Evolutionary conservation across 2,888 invertebrate genomes (phyloP), one percentile per base, ranked within the genome.

Genomic region (Oasisia sp.): DNA sequence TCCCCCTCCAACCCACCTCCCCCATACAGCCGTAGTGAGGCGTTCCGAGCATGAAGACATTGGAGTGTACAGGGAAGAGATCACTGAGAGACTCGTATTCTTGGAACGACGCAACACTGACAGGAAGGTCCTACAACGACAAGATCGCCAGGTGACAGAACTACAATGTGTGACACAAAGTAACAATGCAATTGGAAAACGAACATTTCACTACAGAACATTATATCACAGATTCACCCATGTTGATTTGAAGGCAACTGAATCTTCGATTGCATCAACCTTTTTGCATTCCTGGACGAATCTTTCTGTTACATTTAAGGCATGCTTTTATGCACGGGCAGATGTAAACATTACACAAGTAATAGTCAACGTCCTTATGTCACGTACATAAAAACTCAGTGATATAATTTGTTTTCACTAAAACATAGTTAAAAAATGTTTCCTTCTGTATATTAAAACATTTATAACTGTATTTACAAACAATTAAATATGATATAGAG

Each of bases 21-120:
- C 98, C 99, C 95, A 97, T 97, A 91, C 97, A 97, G 0, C 98
- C 99, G 95, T 98, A 98, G 96, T 98, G 97, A 9, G 98, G 98
- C 94, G 97, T 97, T 11, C 97, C 97, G 0, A 99, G 97, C 96
- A 98, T 97, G 96, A 98, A 99, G 94, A 98, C 98, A 1, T 95
- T 95, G 92, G 97, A 97, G 0, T 97, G 97, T 0, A 97, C 96
- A 0, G 97, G 97, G 95, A 98, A 99, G 0, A 98, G 97, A 93
- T 97, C 97, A 95, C 96, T 96, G n/a, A 97, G 95, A 2, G 97
- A 97, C 91, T 95, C 96, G 92, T 96, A 97, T 89, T 97, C 95
- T 3, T 95, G 94, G 94, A 96, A 96, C 14, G 95, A 95, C 0
- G 96, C 95, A 93, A 97, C 97, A 92, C 95, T 94, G 74, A 95